Evolutionary conservation across 2,888 invertebrate genomes (phyloP).

Genomic region (Byasa hedistus): DNA sequence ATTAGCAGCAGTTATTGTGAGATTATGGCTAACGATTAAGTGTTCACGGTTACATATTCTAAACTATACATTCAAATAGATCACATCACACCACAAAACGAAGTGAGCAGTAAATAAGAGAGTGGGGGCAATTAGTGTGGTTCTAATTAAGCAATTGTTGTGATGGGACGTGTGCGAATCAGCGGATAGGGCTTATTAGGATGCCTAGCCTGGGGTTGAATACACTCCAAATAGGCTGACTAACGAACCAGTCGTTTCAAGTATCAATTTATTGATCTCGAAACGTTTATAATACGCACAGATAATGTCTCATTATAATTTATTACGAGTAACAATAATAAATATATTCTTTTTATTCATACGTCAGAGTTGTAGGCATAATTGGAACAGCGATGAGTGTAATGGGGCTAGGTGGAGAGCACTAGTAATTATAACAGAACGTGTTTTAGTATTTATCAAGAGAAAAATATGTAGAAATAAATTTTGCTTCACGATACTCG

Average conservation of each 20-base stretch:
- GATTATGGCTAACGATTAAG: too few relatives aligned
- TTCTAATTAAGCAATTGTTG: slow-evolving; percentile 30
- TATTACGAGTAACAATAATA: neutral
- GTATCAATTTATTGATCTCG: neutral
- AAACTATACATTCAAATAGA: neutral
- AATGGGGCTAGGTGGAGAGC: too few relatives aligned
- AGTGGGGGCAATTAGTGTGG: slow-evolving; percentile 23
- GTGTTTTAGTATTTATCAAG: neutral
- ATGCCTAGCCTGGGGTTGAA: slow-evolving; percentile 17
- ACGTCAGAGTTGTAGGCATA: too few relatives aligned
- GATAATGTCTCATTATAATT: neutral
- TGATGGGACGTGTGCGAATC: slow-evolving; percentile 24
- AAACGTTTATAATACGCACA: neutral
- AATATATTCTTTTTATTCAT: neutral
- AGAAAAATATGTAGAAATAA: neutral
- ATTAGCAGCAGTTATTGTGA: too few relatives aligned
- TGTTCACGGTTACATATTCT: too few relatives aligned
- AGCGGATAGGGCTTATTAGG: slow-evolving; percentile 20
- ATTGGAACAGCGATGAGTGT: too few relatives aligned
- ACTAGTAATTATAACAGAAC: too few relatives aligned
- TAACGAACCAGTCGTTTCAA: neutral
- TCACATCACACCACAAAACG: slow-evolving; percentile 1
- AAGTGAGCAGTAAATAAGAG: neutral
- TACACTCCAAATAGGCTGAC: slow-evolving; percentile 12
- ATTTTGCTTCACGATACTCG: neutral